phyloP scores from a whole-genome alignment of 2,797 vertebrate genomes.

The Leptodactylus fallax region DNA sequence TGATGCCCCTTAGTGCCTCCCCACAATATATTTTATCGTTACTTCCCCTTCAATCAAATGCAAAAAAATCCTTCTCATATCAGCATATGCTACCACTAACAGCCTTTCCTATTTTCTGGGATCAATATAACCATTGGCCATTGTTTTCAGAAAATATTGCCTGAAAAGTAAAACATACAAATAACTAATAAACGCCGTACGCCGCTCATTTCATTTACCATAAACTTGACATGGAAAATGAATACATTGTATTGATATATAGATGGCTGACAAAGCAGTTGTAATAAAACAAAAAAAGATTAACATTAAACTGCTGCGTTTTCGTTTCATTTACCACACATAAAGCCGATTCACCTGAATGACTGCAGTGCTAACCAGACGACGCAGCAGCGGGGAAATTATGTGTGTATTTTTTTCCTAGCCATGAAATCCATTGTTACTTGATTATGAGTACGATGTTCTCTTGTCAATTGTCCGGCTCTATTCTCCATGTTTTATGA shows the following conservation, averaged over 20 bases:
- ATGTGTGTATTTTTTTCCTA: slow-evolving; percentile 24
- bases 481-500: slow-evolving; percentile 46
- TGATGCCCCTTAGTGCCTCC: too few relatives aligned
- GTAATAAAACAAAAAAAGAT: slow-evolving; percentile 40
- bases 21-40: too few relatives aligned
- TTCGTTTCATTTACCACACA: slow-evolving; percentile 39
- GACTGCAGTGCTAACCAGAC: slow-evolving; percentile 32
- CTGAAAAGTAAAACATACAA: background rate
- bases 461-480: slow-evolving; percentile 50
- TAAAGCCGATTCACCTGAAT: slow-evolving; percentile 48
- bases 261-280: slow-evolving; percentile 40
- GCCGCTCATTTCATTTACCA: slow-evolving; percentile 15
- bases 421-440: slow-evolving; percentile 45
- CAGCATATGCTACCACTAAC: background rate
- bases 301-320: slow-evolving; percentile 26
- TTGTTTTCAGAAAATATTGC: slow-evolving; percentile 6
- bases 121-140: background rate
- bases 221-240: slow-evolving; percentile 37
- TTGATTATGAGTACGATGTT: slow-evolving; percentile 53
- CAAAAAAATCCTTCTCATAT: background rate
- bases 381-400: background rate
- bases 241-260: slow-evolving; percentile 30
- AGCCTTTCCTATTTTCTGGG: background rate
- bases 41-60: too few relatives aligned
- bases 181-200: slow-evolving; percentile 17